Percentiles rank a stretch among this genome's conserved stretches.
Conservation (phyloP, 2,113 vertebrate species). For the Peromyscus californicus region DNA sequence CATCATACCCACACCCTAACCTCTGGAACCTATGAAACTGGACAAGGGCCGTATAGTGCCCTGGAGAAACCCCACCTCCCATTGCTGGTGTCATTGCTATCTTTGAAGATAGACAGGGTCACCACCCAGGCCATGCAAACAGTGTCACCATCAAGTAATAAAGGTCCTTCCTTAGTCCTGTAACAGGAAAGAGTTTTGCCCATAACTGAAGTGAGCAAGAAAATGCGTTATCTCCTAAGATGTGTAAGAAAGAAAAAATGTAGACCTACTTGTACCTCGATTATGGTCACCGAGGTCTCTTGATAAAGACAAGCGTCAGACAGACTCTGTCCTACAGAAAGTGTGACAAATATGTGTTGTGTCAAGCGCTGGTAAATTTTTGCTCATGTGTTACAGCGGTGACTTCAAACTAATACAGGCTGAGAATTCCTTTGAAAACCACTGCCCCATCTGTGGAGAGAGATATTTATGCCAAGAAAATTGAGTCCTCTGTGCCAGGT, state of each 20-base stretch:
- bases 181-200: not conserved
- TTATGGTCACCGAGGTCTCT: not conserved
- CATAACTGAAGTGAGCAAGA: not conserved
- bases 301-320: not conserved
- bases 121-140: accelerated
- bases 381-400: not conserved
- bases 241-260: not conserved
- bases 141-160: not conserved
- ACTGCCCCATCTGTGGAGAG: conserved; percentile 63
- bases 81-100: not conserved
- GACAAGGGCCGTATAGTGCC: not conserved
- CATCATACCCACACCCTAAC: not conserved
- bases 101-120: not conserved
- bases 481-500: conserved; percentile 54
- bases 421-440: conserved; percentile 62
- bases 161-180: not conserved
- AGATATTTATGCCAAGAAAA: conserved; percentile 71
- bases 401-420: conserved; percentile 32
- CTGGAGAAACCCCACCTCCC: not conserved
- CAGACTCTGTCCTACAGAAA: conserved; percentile 15
- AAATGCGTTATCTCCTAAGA: not conserved
- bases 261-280: not conserved
- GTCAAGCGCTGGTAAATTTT: not conserved
- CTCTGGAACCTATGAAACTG: not conserved
- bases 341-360: conserved; percentile 40